Conservation (phyloP, 1,140 invertebrate species). For the Rhyacophila brunnea region DNA sequence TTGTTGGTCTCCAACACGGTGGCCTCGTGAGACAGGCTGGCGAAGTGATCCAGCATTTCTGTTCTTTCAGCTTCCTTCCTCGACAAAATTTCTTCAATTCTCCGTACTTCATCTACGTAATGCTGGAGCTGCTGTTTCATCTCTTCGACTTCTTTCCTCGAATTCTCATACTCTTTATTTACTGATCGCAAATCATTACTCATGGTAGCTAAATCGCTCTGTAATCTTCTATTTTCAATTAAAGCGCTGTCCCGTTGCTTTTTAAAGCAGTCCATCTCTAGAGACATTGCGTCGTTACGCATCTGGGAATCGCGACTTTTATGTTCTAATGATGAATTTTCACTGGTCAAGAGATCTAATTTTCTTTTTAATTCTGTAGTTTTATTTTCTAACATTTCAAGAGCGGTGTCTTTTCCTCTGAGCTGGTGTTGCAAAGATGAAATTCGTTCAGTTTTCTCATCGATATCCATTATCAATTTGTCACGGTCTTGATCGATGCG, state of each 20-base stretch:
- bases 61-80: slow-evolving; percentile 69
- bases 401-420: slow-evolving; percentile 49
- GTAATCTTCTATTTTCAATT: slow-evolving; percentile 62
- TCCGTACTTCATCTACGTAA: slow-evolving; percentile 69
- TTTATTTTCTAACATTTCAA: slow-evolving; percentile 48
- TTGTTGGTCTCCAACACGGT: slow-evolving; percentile 70
- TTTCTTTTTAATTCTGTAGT: slow-evolving; percentile 45
- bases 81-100: slow-evolving; percentile 66
- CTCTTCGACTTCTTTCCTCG: slow-evolving; percentile 63
- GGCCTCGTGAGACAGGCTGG: slow-evolving; percentile 67
- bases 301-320: slow-evolving; percentile 57
- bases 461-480: slow-evolving; percentile 59
- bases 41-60: slow-evolving; percentile 72
- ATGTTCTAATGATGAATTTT: slow-evolving; percentile 50
- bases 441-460: slow-evolving; percentile 59
- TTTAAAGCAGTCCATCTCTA: slow-evolving; percentile 49
- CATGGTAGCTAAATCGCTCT: slow-evolving; percentile 60
- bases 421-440: slow-evolving; percentile 58
- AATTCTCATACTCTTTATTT: slow-evolving; percentile 61
- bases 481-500: slow-evolving; percentile 61
- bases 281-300: slow-evolving; percentile 52
- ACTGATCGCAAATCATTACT: slow-evolving; percentile 52
- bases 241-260: slow-evolving; percentile 56
- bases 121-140: slow-evolving; percentile 69
- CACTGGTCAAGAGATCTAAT: slow-evolving; percentile 37